A percentile compares a stretch with the other conserved stretches of the same genome.
Conservation (phyloP, 2,888 invertebrate genomes). For the Macaria liturata region DNA sequence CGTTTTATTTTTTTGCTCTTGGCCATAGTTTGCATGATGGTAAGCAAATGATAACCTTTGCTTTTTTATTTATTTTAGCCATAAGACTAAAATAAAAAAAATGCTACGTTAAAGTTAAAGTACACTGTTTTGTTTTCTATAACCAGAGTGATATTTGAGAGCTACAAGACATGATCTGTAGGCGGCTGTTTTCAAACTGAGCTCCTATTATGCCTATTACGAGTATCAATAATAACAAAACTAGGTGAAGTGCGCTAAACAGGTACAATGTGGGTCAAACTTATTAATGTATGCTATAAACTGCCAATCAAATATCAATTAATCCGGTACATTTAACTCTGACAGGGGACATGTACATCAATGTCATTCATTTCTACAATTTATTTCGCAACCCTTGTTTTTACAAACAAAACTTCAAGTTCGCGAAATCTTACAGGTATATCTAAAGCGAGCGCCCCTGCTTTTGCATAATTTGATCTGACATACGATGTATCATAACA, state of each 20-base stretch:
- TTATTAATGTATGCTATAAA: conserved; percentile 5
- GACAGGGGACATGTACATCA: conserved; percentile 14
- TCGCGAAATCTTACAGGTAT: not conserved
- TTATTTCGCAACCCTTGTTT: conserved; percentile 10
- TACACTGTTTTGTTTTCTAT: too few relatives aligned
- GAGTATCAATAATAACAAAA: too few relatives aligned
- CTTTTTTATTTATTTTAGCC: too few relatives aligned
- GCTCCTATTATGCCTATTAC: not conserved
- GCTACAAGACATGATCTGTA: too few relatives aligned
- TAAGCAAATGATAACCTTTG: too few relatives aligned
- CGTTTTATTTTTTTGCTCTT: too few relatives aligned
- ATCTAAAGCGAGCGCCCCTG: not conserved
- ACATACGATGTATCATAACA: not conserved
- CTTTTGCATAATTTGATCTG: not conserved
- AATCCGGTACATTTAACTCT: conserved; percentile 4
- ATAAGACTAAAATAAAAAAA: too few relatives aligned
- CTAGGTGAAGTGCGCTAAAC: too few relatives aligned
- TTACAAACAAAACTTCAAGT: conserved; percentile 8
- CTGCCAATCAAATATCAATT: conserved; percentile 15
- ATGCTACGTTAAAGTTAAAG: too few relatives aligned
- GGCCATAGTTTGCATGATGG: too few relatives aligned
- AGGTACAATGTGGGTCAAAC: not conserved
- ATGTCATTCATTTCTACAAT: not conserved
- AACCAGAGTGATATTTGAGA: too few relatives aligned
- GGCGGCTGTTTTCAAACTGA: not conserved